Evolutionary conservation across 1,140 invertebrate species (phyloP).

Genomic region (Chironomus striatipennis): DNA sequence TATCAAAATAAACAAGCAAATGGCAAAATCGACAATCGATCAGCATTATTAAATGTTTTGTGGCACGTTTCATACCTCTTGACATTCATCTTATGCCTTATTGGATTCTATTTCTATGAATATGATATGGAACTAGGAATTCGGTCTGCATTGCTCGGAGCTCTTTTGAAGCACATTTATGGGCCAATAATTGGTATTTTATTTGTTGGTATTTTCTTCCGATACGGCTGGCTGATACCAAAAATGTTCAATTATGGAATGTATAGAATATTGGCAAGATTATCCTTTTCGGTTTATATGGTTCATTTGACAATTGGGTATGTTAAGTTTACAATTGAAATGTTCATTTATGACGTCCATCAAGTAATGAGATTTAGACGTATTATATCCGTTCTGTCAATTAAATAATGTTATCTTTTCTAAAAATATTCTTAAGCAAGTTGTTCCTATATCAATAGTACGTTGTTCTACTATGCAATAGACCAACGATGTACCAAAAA

Average conservation of each 20-base stretch:
- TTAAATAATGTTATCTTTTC: no score
- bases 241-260: not conserved
- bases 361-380: no score
- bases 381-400: no score
- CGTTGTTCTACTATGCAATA: no score
- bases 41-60: not conserved
- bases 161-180: constrained; percentile 6
- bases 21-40: not conserved
- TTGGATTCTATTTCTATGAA: constrained; percentile 16
- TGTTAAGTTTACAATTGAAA: no score
- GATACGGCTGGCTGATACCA: not conserved
- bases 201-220: not conserved
- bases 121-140: not conserved
- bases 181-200: not conserved
- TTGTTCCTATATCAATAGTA: no score
- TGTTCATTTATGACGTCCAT: no score
- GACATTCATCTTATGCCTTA: not conserved
- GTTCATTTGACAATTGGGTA: constrained; percentile 40
- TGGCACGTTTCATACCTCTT: not conserved
- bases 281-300: constrained; percentile 4
- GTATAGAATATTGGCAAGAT: not conserved
- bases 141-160: not conserved
- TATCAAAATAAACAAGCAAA: not conserved
- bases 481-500: no score
- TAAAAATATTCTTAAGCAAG: no score